phyloP scores from a whole-genome alignment of 2,888 invertebrate genomes.

The Drosophila fungiperda region DNA sequence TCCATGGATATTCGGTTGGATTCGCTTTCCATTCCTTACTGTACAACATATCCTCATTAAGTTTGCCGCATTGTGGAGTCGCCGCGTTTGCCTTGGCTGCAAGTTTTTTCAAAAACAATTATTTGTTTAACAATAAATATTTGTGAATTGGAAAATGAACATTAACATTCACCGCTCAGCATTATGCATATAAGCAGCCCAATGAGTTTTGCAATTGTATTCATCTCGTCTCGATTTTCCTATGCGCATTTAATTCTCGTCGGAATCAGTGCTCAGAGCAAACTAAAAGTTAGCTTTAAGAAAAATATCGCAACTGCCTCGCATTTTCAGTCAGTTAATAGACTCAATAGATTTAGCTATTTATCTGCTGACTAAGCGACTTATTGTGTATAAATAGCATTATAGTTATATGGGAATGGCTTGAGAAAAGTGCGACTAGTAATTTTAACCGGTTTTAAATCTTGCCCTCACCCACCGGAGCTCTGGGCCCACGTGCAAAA shows the following conservation, averaged over 20 bases:
- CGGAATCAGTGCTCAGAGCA: constrained; percentile 17
- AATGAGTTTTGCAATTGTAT: constrained; percentile 39
- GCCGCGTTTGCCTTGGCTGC: constrained; percentile 4
- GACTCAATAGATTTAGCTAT: neutral
- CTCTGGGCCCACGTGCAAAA: too few species aligned
- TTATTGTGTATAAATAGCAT: neutral
- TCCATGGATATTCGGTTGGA: constrained; percentile 63
- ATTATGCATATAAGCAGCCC: constrained; percentile 26
- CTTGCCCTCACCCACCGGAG: neutral
- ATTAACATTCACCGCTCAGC: constrained; percentile 38
- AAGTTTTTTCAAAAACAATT: neutral
- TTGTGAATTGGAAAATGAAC: neutral
- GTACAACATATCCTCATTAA: constrained; percentile 56
- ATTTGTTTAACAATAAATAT: neutral
- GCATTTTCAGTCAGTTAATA: neutral
- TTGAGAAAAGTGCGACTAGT: neutral
- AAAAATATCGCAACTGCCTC: constrained; percentile 1
- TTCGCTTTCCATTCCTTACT: constrained; percentile 21
- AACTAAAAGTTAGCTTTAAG: constrained; percentile 29
- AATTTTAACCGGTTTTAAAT: neutral
- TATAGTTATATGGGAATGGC: neutral
- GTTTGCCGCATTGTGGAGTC: constrained; percentile 33
- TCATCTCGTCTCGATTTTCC: constrained; percentile 25
- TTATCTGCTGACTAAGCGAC: neutral
- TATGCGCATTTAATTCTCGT: constrained; percentile 23